Base-by-base conservation (phyloP, 2,113 vertebrate species). In the Bombycilla garrulus region DNA sequence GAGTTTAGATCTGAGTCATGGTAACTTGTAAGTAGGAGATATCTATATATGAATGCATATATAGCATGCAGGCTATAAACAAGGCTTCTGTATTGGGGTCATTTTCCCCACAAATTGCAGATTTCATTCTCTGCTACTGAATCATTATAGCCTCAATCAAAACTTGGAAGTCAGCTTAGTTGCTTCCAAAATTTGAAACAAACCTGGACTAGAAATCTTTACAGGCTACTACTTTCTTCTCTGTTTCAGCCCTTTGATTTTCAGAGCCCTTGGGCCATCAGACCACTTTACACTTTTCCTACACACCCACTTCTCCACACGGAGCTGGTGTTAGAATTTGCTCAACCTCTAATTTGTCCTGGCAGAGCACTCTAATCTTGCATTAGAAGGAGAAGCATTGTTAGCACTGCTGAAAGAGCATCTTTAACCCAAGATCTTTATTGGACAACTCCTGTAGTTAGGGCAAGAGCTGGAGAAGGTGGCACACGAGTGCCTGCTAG, bases 1-100 rank as follows among this genome's bases (percentile, higher is more conserved):
- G 42, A 90, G 74, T 92, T 96, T 95, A 82, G 90, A 56, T 91
- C 65, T 95, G 94, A 97, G 87, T 95, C 91, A 88, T 35, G 45
- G 3, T 77, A 86, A 82, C 67, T 70, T 40, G 31, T 36, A 72
- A 91, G 47, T 73, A 86, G 51, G 36, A 62, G 8, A 47, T 64
- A 45, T 25, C 28, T 36, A 44, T 35, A 28, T 31, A 22, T 51
- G 12, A 42, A n/a, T n/a, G 38, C 56, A 79, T 56, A 29, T 22
- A 15, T 38, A 70, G 26, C 38, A 56, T 2, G 1, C 19, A 51
- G 28, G 42, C 38, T 72, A 21, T 85, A 72, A 79, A 70, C 53
- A 73, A 62, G 51, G 5, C 47, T 81, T 79, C 53, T 80, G 89
- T 62, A 56, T 66, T 35, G 29, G 47, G 54, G 24, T 90, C 56